phyloP scores from a whole-genome alignment of 1,140 invertebrate genomes.

The Drosophila ohnishii region DNA sequence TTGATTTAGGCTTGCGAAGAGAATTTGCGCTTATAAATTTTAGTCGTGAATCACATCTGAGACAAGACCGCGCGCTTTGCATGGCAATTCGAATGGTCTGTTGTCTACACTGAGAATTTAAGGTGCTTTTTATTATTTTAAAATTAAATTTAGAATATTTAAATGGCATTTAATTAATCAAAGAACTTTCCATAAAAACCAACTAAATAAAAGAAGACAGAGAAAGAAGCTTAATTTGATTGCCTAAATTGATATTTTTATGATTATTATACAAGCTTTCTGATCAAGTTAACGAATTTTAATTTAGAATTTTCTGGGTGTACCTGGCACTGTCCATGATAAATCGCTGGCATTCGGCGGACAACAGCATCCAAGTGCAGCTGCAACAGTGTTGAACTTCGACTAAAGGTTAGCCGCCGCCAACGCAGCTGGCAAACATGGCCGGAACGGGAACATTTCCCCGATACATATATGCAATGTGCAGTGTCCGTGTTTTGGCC shows the following conservation, averaged over 20 bases:
- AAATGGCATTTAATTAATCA: background rate
- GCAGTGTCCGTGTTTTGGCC: constrained; percentile 43
- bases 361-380: constrained; percentile 35
- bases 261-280: background rate
- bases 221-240: background rate
- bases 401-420: constrained; percentile 56
- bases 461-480: constrained; percentile 26
- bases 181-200: background rate
- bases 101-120: background rate
- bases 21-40: constrained; percentile 49
- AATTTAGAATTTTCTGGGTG: background rate
- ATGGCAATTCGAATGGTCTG: constrained; percentile 11
- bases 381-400: constrained; percentile 46
- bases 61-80: constrained; percentile 29
- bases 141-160: too few species aligned
- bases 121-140: too few species aligned
- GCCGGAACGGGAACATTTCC: constrained; percentile 17
- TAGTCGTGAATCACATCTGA: constrained; percentile 21
- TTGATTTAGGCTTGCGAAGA: constrained; percentile 51
- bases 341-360: constrained; percentile 4
- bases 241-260: background rate
- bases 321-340: constrained; percentile 19
- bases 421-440: constrained; percentile 57
- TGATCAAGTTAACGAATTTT: background rate
- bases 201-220: background rate